A percentile compares a stretch with the other conserved stretches of the same genome.
These are phyloP conservation scores for Isichthys henryi DNA, from an alignment of 2,113 vertebrate genomes.

Conservation along the genomic window DNA sequence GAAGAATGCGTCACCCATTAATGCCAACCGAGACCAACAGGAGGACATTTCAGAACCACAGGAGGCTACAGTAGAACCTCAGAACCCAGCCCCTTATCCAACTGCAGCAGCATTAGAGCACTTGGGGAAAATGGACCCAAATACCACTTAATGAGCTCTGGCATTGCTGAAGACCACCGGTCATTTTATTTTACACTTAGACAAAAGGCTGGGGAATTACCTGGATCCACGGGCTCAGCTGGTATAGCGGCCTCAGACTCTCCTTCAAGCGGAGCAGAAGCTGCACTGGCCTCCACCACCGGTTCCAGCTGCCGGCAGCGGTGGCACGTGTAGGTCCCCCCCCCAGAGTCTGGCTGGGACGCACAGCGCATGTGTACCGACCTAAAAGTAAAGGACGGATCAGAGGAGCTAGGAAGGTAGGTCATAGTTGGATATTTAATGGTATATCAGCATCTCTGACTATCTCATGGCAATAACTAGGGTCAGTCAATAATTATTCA, in stretches of 20 bases:
- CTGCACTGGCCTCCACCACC: conserved; percentile 23
- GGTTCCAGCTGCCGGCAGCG: conserved; percentile 46
- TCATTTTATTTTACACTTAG: neutral
- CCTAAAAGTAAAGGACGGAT: conserved; percentile 31
- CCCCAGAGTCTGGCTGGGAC: conserved; percentile 31
- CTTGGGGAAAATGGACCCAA: neutral
- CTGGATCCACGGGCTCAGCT: conserved; percentile 49
- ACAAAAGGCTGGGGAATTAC: conserved; percentile 37
- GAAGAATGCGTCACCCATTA: neutral
- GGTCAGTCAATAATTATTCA: neutral
- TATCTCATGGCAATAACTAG: neutral
- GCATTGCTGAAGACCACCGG: neutral
- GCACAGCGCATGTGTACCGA: conserved; percentile 60
- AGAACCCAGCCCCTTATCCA: neutral
- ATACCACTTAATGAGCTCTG: neutral
- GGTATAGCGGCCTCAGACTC: conserved; percentile 17
- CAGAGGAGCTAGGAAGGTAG: neutral
- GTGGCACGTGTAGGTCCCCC: conserved; percentile 52
- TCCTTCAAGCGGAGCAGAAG: conserved; percentile 26
- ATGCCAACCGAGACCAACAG: neutral
- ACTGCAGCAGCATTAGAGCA: neutral
- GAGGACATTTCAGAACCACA: neutral
- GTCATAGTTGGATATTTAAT: neutral
- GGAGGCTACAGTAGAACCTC: neutral
- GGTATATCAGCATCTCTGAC: neutral